A percentile compares a stretch with the other conserved stretches of the same genome.
phyloP scores from a whole-genome alignment of 2,113 vertebrate genomes.

The Corythaeola cristata region DNA sequence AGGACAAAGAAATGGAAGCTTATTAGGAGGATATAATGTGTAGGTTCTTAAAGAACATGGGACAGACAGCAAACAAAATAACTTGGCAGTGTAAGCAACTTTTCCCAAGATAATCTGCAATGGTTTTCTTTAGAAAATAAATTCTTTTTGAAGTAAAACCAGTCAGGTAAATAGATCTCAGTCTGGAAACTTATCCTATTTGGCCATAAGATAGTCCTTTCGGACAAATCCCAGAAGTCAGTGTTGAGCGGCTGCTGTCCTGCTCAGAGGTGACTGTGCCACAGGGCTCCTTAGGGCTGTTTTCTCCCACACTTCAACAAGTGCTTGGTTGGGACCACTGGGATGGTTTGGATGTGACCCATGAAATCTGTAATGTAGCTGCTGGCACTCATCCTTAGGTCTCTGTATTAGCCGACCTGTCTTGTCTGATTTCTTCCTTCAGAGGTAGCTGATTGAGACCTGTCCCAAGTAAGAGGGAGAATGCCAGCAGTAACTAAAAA shows the following conservation, averaged over 20 bases:
- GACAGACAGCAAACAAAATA: slow-evolving; percentile 16
- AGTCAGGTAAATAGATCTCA: not conserved
- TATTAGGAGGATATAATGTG: not conserved
- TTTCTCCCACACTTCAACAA: not conserved
- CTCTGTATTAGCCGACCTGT: not conserved
- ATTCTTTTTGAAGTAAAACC: not conserved
- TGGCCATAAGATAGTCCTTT: not conserved
- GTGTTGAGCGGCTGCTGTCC: not conserved
- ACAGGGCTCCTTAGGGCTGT: not conserved
- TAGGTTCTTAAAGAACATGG: not conserved
- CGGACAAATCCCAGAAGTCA: not conserved
- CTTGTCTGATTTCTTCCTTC: not conserved
- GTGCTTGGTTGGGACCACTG: not conserved
- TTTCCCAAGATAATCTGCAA: not conserved
- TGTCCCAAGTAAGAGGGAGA: not conserved
- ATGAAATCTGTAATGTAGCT: not conserved
- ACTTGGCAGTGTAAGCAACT: not conserved
- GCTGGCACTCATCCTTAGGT: not conserved
- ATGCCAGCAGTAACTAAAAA: not conserved
- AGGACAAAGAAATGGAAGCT: not conserved
- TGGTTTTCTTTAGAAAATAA: not conserved
- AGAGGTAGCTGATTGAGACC: not conserved
- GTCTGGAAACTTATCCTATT: not conserved
- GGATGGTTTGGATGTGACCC: not conserved
- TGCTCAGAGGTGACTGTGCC: not conserved